Evolutionary conservation across 2,888 invertebrate genomes (phyloP).

Genomic region (Caenorhabditis sp.): DNA sequence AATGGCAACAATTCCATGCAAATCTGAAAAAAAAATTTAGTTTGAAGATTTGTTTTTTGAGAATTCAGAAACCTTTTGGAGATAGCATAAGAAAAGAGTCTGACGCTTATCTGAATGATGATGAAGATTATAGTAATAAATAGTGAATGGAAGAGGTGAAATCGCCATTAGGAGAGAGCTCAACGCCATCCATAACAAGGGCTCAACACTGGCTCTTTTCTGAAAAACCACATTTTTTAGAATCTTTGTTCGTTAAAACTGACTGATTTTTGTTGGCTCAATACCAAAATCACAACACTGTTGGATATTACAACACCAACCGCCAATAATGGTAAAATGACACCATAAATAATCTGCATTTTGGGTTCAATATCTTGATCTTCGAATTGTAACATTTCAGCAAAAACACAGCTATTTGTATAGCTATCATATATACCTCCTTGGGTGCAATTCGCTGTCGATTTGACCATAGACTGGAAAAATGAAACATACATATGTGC

Average conservation of each 20-base stretch:
- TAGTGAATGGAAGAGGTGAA: conserved; percentile 57
- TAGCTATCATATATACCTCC: conserved; percentile 43
- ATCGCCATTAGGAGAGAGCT: conserved; percentile 53
- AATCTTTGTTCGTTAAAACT: neutral
- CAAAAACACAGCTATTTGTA: conserved; percentile 44
- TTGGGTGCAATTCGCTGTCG: neutral
- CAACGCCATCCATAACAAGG: conserved; percentile 56
- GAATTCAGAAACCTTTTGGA: too few species aligned
- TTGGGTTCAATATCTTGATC: conserved; percentile 52
- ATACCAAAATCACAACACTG: conserved; percentile 49
- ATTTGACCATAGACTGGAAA: too few species aligned
- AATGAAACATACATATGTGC: neutral
- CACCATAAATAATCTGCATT: conserved; percentile 52
- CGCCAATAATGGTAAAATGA: conserved; percentile 47
- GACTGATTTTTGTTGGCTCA: conserved; percentile 53
- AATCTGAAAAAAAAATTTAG: too few species aligned
- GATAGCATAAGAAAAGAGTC: conserved; percentile 46
- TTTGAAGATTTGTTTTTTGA: too few species aligned
- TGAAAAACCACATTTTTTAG: conserved; percentile 20
- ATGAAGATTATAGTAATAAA: conserved; percentile 56
- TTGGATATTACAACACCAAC: conserved; percentile 48
- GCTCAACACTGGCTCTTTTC: conserved; percentile 55
- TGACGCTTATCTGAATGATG: conserved; percentile 51
- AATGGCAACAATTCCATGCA: conserved; percentile 60
- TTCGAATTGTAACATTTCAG: conserved; percentile 52